A percentile compares a stretch with the other conserved stretches of the same genome.
Conservation (phyloP, 2,888 invertebrate species). For the Cerastis rubricosa region DNA sequence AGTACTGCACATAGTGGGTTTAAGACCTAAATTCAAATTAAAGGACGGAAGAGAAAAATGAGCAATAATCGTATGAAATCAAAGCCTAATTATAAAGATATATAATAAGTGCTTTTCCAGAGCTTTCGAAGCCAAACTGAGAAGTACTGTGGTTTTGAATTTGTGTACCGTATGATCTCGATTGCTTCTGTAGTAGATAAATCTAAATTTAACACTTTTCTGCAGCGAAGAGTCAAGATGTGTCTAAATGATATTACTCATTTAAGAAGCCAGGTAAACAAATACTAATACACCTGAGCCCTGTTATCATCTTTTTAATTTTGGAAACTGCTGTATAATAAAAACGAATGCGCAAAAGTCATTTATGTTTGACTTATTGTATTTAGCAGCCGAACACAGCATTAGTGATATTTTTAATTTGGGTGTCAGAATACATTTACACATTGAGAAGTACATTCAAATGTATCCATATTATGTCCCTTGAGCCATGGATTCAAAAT, state of each 20-base stretch:
- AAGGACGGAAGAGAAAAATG: slow-evolving; percentile 86
- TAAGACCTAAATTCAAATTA: slow-evolving; percentile 71
- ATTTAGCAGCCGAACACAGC: slow-evolving; percentile 77
- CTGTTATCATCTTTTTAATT: slow-evolving; percentile 13
- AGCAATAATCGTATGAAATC: slow-evolving; percentile 77
- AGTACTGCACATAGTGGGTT: slow-evolving; percentile 50
- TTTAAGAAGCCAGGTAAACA: neutral
- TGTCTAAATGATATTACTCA: neutral
- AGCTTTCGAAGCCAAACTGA: slow-evolving; percentile 24
- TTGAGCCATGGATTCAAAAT: slow-evolving; percentile 47
- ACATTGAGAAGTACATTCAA: slow-evolving; percentile 55
- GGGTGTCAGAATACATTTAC: slow-evolving; percentile 52
- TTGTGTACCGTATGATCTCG: neutral
- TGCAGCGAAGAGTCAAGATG: slow-evolving; percentile 1
- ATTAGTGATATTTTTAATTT: slow-evolving; percentile 75
- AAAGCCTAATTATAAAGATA: slow-evolving; percentile 10
- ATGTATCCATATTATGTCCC: slow-evolving; percentile 55
- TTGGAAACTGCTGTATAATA: slow-evolving; percentile 29
- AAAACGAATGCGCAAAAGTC: slow-evolving; percentile 21
- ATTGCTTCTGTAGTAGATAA: neutral
- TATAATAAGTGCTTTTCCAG: slow-evolving; percentile 10
- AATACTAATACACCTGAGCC: neutral
- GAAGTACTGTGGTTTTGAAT: slow-evolving; percentile 11
- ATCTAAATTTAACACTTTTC: slow-evolving; percentile 10
- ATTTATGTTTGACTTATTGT: slow-evolving; percentile 60